Conservation (phyloP, 2,113 vertebrate genomes). For the Eonycteris spelaea region DNA sequence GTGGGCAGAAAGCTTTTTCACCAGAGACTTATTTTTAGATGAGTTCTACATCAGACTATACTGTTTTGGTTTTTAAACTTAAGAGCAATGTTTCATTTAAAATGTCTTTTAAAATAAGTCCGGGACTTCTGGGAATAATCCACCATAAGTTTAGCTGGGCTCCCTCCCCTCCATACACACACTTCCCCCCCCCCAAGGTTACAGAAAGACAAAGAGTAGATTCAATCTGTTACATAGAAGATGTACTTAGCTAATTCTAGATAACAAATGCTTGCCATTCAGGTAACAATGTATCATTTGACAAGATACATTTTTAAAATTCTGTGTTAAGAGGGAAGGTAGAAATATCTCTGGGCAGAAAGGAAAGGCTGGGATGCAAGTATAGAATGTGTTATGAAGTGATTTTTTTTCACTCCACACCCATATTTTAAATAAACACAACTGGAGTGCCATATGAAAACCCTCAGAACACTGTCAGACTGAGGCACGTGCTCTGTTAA, state of each 20-base stretch:
- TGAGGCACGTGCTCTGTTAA: not conserved
- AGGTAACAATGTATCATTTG: constrained; percentile 42
- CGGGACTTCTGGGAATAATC: not conserved
- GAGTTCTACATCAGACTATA: not conserved
- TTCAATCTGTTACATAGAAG: constrained; percentile 37
- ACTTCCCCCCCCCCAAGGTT: not conserved
- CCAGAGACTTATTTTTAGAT: constrained; percentile 46
- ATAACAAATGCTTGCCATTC: not conserved
- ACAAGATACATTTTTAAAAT: constrained; percentile 34
- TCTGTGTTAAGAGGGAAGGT: not conserved
- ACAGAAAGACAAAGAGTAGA: constrained; percentile 20
- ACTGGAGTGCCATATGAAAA: not conserved
- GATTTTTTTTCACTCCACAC: not conserved
- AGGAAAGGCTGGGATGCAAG: not conserved
- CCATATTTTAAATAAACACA: constrained; percentile 38
- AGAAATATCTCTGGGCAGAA: not conserved
- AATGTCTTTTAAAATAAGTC: not conserved
- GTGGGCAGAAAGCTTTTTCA: not conserved
- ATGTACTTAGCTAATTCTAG: not conserved
- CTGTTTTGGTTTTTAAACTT: not conserved
- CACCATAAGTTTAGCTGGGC: constrained; percentile 7
- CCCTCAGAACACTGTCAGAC: not conserved
- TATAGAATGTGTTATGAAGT: not conserved
- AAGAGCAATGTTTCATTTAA: constrained; percentile 38
- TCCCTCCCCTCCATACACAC: not conserved